phyloP scores from a whole-genome alignment of 2,888 invertebrate species.

The Euplagia quadripunctaria region DNA sequence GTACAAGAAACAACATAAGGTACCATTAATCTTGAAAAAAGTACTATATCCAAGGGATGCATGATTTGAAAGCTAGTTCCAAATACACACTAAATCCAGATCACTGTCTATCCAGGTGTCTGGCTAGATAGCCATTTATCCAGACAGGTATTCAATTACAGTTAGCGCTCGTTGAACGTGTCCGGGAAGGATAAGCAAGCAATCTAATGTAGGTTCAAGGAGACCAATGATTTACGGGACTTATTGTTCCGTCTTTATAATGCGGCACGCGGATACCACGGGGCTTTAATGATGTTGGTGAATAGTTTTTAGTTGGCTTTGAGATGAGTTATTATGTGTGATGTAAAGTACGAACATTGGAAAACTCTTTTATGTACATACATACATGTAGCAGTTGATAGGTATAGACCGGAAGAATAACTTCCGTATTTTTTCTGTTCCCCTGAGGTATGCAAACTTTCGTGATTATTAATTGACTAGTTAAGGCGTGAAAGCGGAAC shows the following conservation, averaged over 20 bases:
- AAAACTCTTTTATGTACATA: too few species aligned
- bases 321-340: background rate
- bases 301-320: background rate
- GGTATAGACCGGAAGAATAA: too few species aligned
- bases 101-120: constrained; percentile 13
- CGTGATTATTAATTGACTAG: too few species aligned
- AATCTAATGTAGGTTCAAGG: constrained; percentile 58
- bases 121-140: constrained; percentile 19
- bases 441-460: too few species aligned
- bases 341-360: too few species aligned
- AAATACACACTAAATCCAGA: constrained; percentile 3
- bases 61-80: background rate
- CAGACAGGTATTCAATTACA: constrained; percentile 49
- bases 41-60: background rate
- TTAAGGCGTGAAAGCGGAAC: too few species aligned
- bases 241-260: constrained; percentile 42
- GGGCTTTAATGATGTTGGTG: too few species aligned
- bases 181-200: constrained; percentile 63
- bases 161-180: constrained; percentile 52
- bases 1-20: too few species aligned
- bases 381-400: too few species aligned
- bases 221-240: constrained; percentile 60
- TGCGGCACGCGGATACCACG: constrained; percentile 28
- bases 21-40: background rate
- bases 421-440: too few species aligned